phyloP scores from a whole-genome alignment of 2,797 vertebrate species.

The Melanotaenia nigrans region DNA sequence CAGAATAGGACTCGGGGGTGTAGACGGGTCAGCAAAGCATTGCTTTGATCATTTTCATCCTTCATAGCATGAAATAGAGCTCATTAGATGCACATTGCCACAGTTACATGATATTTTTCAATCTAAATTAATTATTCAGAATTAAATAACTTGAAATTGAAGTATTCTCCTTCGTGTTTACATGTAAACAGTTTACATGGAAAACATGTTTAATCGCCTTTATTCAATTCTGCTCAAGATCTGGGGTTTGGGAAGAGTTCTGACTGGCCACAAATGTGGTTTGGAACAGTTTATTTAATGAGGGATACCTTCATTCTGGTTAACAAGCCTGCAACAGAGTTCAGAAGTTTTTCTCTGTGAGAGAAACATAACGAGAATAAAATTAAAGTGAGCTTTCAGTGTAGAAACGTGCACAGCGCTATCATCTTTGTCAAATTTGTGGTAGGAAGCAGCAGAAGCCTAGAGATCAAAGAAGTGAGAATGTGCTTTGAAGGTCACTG shows the following conservation, averaged over 20 bases:
- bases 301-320: constrained; percentile 35
- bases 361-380: constrained; percentile 25
- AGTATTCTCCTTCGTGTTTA: no score
- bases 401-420: constrained; percentile 37
- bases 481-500: constrained; percentile 73
- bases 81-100: not conserved
- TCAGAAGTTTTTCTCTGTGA: constrained; percentile 26
- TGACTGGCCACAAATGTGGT: constrained; percentile 9
- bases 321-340: constrained; percentile 44
- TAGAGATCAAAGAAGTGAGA: constrained; percentile 60
- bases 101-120: no score
- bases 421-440: constrained; percentile 51
- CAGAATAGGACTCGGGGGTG: not conserved
- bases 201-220: no score
- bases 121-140: no score
- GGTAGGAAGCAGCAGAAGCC: constrained; percentile 40
- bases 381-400: constrained; percentile 55
- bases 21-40: not conserved
- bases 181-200: no score
- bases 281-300: constrained; percentile 27
- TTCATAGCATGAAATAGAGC: not conserved
- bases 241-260: no score
- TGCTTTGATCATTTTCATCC: not conserved
- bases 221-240: no score
- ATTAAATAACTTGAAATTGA: no score